A percentile compares a stretch with the other conserved stretches of the same genome.
phyloP scores from a whole-genome alignment of 2,113 vertebrate species.

The Oostethus manadensis region DNA sequence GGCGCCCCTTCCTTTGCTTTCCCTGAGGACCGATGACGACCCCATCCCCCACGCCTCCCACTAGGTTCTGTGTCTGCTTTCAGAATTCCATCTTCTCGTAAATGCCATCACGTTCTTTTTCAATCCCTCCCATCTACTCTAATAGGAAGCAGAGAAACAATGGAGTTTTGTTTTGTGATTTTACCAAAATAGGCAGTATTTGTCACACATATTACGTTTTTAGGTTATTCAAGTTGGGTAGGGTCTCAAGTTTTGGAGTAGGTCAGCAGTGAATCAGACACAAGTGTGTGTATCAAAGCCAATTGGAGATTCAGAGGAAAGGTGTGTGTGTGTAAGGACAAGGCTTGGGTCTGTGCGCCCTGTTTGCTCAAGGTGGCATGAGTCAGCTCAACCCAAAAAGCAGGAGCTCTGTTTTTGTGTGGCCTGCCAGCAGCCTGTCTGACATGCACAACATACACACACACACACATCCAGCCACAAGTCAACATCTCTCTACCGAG shows the following conservation, averaged over 20 bases:
- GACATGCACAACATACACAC: constrained; percentile 34
- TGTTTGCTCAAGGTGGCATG: constrained; percentile 73
- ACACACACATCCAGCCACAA: constrained; percentile 24
- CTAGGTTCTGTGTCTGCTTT: constrained; percentile 26
- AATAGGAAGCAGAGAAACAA: constrained; percentile 45
- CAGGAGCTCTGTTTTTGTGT: constrained; percentile 62
- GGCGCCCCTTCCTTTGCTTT: constrained; percentile 73
- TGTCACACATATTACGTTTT: neutral
- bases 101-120: constrained; percentile 19
- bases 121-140: constrained; percentile 16
- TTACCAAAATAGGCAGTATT: constrained; percentile 25
- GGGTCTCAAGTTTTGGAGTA: constrained; percentile 30
- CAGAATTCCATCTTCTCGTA: constrained; percentile 25
- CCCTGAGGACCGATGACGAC: constrained; percentile 4
- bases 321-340: constrained; percentile 47
- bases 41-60: neutral
- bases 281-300: constrained; percentile 38
- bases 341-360: constrained; percentile 67
- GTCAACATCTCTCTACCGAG: constrained; percentile 19
- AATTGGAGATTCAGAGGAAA: constrained; percentile 47
- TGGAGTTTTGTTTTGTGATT: constrained; percentile 44
- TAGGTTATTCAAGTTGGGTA: constrained; percentile 20
- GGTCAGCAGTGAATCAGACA: constrained; percentile 48
- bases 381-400: constrained; percentile 66
- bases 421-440: constrained; percentile 55